Conservation (phyloP, 2,113 vertebrate species). For the Psilopsiagon aurifrons region DNA sequence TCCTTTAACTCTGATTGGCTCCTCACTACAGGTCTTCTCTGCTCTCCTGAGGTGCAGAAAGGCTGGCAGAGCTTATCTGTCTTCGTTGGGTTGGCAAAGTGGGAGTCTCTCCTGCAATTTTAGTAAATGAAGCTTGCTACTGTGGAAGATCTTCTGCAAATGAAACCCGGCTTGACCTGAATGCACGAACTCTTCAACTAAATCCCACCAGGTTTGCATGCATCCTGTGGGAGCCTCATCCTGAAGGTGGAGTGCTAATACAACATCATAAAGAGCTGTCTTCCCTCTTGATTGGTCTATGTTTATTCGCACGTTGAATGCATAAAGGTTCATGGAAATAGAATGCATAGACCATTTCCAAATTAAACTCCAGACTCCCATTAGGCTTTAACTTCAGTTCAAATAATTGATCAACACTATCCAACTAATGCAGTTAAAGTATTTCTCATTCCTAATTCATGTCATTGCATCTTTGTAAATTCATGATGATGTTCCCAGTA, state of each 20-base stretch:
- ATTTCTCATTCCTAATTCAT: background rate
- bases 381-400: constrained; percentile 2
- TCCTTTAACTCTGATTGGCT: background rate
- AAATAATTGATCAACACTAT: background rate
- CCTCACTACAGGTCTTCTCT: background rate
- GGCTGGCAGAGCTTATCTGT: background rate
- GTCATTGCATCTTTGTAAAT: background rate
- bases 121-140: background rate
- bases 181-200: background rate
- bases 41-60: background rate
- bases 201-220: background rate
- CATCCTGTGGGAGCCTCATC: background rate
- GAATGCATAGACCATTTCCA: background rate
- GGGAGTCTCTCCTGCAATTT: background rate
- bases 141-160: background rate
- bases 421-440: background rate
- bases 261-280: background rate
- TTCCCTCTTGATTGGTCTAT: background rate
- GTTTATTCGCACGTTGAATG: background rate
- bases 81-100: background rate
- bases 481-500: background rate
- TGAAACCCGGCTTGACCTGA: background rate
- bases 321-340: background rate
- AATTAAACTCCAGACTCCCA: background rate
- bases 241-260: background rate